Conservation (phyloP, 2,113 vertebrate species). For the Lepus timidus region DNA sequence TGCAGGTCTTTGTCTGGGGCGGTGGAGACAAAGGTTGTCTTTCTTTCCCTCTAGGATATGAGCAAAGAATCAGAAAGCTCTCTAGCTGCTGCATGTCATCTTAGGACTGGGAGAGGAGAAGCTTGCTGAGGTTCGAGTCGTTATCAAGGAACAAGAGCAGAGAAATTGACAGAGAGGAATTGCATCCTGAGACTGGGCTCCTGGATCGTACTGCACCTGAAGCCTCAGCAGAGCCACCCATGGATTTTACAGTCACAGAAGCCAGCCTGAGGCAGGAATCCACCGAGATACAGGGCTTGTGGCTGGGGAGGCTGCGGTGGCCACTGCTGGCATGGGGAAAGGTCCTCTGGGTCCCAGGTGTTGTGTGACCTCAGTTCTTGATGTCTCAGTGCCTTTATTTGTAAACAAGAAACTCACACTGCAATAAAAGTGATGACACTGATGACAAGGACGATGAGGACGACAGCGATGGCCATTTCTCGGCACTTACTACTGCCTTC, state of each 20-base stretch:
- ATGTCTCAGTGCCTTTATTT: not conserved
- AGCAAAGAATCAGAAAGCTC: not conserved
- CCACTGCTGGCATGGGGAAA: accelerated
- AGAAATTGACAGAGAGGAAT: not conserved
- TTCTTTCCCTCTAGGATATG: not conserved
- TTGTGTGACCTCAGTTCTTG: not conserved
- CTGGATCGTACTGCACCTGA: constrained; percentile 38
- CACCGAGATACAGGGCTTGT: not conserved
- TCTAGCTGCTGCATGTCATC: not conserved
- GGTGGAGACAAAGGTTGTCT: not conserved
- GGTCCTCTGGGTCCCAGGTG: not conserved
- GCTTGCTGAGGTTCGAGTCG: not conserved
- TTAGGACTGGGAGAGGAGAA: not conserved
- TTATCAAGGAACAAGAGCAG: not conserved
- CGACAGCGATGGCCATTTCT: accelerated
- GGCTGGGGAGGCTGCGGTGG: not conserved
- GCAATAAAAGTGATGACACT: not conserved
- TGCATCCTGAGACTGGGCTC: not conserved
- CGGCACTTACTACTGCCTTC: not conserved
- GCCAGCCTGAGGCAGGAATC: not conserved
- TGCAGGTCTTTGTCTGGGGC: not conserved
- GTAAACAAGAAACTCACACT: not conserved
- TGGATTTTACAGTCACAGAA: not conserved
- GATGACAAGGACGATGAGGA: not conserved
- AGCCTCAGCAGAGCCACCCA: not conserved